Evolutionary conservation across 2,797 vertebrate species (phyloP).

Genomic region (Gymnothorax reevesii): DNA sequence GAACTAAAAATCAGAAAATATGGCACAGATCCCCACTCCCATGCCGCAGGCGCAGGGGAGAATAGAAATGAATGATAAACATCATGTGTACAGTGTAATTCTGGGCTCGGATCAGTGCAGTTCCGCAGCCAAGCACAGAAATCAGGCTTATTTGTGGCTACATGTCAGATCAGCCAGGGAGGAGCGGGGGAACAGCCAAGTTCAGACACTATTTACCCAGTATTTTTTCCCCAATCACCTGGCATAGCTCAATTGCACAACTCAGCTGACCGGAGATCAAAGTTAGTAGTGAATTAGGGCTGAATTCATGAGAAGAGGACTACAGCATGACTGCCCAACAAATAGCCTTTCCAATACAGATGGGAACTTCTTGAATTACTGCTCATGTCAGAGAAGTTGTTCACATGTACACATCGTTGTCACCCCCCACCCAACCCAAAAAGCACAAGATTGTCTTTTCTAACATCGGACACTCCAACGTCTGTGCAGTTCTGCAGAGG

Average conservation of each 20-base stretch:
- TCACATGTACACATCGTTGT: not conserved
- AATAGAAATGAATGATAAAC: not conserved
- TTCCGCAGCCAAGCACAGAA: not conserved
- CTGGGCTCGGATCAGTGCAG: not conserved
- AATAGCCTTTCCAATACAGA: not conserved
- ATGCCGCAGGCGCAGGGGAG: not conserved
- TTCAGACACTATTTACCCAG: too few species aligned
- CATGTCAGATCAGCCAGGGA: not conserved
- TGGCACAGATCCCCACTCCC: not conserved
- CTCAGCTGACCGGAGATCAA: too few species aligned
- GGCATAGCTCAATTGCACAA: too few species aligned
- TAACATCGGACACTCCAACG: not conserved
- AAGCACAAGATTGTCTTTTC: not conserved
- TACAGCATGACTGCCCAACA: not conserved
- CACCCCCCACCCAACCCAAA: not conserved
- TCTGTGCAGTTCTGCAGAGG: not conserved
- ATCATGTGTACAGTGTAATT: not conserved
- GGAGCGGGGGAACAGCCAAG: too few species aligned
- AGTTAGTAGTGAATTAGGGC: too few species aligned
- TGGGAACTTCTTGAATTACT: not conserved
- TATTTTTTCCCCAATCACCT: too few species aligned
- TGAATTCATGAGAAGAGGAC: too few species aligned
- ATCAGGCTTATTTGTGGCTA: not conserved
- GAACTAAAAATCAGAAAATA: not conserved
- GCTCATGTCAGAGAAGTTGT: not conserved